Base-by-base conservation (phyloP, 2,888 invertebrate species). In the Balanococcus diminutus region DNA sequence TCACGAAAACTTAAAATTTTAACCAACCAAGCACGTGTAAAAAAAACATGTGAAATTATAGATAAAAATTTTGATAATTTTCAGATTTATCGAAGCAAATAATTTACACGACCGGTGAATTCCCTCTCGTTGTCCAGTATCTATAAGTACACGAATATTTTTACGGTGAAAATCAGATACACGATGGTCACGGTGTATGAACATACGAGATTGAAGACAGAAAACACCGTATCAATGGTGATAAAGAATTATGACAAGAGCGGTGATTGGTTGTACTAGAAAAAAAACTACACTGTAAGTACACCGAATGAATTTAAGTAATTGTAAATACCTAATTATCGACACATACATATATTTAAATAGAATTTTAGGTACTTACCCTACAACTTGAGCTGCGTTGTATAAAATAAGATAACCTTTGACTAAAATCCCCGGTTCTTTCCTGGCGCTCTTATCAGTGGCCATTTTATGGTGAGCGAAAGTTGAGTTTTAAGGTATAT, bases 311-410 rank as follows among this genome's bases (percentile, higher is more conserved):
- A n/a, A n/a, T n/a, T 56, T 22, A 22, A 56, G 9, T 19, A 22
- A 22, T 46, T n/a, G n/a, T 46, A n/a, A 46, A n/a, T 46, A n/a
- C n/a, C n/a, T n/a, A 14, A 46, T 46, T n/a, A 2, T 46, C n/a
- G 42, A 42, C 11, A n/a, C 2, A n/a, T 56, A 56, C 4, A 46
- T 22, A 19, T 4, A 79, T 25, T 36, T 67, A 67, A 28, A 16
- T 36, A 67, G 86, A 42, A 8, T 86, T n/a, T n/a, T n/a, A 51
- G 28, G 31, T 46, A 90, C 92, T 92, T 91, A 94, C 94, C 95
- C 96, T 82, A 93, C 88, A 86, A 94, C 93, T 91, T 96, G 94
- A n/a, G 92, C 89, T 25, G 92, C 90, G 90, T 96, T 96, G 89
- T 89, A 89, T 6, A 86, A 75, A 82, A 89, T 87, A 84, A 89